A percentile compares a stretch with the other conserved stretches of the same genome.
Evolutionary conservation across 2,113 vertebrate species (phyloP).

Genomic region (Xerus inauris): DNA sequence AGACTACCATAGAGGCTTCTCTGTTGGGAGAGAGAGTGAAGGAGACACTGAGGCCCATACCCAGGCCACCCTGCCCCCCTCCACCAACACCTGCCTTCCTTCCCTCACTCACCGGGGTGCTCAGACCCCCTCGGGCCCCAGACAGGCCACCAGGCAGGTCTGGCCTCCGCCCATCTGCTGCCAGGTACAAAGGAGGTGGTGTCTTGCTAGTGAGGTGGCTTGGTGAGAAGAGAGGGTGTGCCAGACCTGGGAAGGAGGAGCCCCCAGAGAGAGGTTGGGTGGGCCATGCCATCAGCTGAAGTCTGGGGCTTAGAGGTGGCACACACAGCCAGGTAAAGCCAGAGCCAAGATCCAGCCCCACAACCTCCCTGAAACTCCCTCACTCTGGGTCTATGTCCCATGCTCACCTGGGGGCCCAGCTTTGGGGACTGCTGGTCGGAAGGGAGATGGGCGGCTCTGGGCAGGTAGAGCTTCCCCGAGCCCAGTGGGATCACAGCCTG

Average conservation of each 20-base stretch:
- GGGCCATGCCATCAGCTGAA: background rate
- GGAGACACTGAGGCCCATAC: accelerated
- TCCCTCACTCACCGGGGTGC: constrained; percentile 85
- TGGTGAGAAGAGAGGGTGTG: constrained; percentile 91
- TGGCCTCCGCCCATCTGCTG: constrained; percentile 84
- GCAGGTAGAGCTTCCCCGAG: constrained; percentile 78
- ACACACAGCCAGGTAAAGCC: background rate
- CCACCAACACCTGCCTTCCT: background rate
- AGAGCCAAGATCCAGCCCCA: constrained; percentile 36
- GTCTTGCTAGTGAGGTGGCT: constrained; percentile 91
- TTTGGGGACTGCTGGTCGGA: constrained; percentile 86
- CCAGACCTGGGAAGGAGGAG: constrained; percentile 86
- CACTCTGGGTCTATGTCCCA: constrained; percentile 46
- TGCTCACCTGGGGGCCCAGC: constrained; percentile 76
- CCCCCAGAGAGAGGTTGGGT: background rate
- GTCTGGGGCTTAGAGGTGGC: background rate
- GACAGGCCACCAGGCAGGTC: constrained; percentile 83
- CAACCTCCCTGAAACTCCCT: no score
- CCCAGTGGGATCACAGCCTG: background rate
- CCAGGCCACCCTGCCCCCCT: accelerated
- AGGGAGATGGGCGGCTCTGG: constrained; percentile 83
- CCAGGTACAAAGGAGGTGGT: constrained; percentile 88
- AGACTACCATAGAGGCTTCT: constrained; percentile 90
- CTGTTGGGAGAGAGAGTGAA: constrained; percentile 74
- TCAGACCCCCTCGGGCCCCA: constrained; percentile 80